Percentiles rank a stretch among this genome's conserved stretches.
These are phyloP conservation scores for Seira musarum DNA, from an alignment of 2,888 invertebrate species.

Conservation along the genomic window DNA sequence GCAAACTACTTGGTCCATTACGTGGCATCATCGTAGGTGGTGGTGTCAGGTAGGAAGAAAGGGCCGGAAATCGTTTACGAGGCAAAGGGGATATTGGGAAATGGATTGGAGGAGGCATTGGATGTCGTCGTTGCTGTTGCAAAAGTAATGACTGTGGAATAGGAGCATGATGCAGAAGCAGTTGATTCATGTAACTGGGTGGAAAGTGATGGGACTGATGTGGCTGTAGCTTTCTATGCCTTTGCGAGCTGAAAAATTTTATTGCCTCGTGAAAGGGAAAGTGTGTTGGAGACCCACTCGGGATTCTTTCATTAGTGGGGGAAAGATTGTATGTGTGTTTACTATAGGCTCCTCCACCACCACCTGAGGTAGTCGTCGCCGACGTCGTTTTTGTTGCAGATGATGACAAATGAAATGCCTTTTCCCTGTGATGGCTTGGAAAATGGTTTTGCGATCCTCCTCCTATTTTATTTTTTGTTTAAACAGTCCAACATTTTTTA, in stretches of 20 bases:
- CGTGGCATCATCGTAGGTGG: not conserved
- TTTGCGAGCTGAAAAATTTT: slow-evolving; percentile 46
- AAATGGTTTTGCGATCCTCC: no score
- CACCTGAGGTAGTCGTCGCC: no score
- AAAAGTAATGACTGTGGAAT: not conserved
- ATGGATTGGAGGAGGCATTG: slow-evolving; percentile 8
- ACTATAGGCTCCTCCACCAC: no score
- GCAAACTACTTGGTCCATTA: slow-evolving; percentile 8
- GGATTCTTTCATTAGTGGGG: slow-evolving; percentile 29
- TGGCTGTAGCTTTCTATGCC: slow-evolving; percentile 22
- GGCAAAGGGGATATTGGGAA: slow-evolving; percentile 23
- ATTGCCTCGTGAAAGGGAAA: slow-evolving; percentile 44
- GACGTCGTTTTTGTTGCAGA: no score
- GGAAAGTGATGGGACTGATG: slow-evolving; percentile 1
- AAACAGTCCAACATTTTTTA: no score
- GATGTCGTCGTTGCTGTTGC: slow-evolving; percentile 13
- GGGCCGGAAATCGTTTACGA: slow-evolving; percentile 28
- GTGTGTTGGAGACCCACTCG: slow-evolving; percentile 25
- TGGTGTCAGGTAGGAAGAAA: not conserved
- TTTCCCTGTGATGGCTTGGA: no score
- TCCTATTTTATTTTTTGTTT: no score
- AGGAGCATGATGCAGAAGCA: slow-evolving; percentile 27
- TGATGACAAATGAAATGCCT: no score
- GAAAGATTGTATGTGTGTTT: not conserved
- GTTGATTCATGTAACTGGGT: not conserved